Evolutionary conservation across 2,113 vertebrate genomes (phyloP), one percentile per base, ranked within the genome.

Genomic region (Leuciscus idus): DNA sequence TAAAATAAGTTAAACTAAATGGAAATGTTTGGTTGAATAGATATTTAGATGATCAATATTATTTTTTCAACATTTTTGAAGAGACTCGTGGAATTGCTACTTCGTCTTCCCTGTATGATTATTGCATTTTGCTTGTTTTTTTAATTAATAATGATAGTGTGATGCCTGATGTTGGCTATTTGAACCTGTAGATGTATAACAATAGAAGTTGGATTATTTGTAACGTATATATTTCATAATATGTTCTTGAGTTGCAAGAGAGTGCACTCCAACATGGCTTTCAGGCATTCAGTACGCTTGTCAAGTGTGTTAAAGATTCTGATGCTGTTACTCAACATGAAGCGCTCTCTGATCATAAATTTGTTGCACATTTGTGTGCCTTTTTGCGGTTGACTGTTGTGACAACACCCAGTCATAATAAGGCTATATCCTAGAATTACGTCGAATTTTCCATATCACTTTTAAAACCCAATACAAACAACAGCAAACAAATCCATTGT

Each of bases 311-410:
- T 26, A 70, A 82, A 19, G 46, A 55, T 55, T 55, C 43, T 70
- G 62, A 52, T 70, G 33, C 66, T 11, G 11, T 84, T 82, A 39
- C 30, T 73, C 82, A 84, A 36, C 21, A 84, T 73, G 28, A 57
- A 73, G 23, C 11, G 6, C 23, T 68, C 64, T 80, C 19, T 84
- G 84, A 81, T 86, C 81, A 28, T n/a, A 74, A 84, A 75, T 83
- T 82, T 52, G 28, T 70, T 86, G 33, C 66, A 88, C 55, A 84
- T 88, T 66, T 84, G 66, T 73, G 50, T 30, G 70, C 33, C 68
- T 88, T 64, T 80, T 48, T 86, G 85, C 19, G 82, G 76, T 26
- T 7, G 68, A 79, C 61, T 86, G 77, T 86, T 84, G 75, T 84
- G 85, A 84, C 84, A 86, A 80, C 79, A 64, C 39, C 78, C 78